phyloP scores from a whole-genome alignment of 1,140 invertebrate species.

The Thereuonema tuberculata region DNA sequence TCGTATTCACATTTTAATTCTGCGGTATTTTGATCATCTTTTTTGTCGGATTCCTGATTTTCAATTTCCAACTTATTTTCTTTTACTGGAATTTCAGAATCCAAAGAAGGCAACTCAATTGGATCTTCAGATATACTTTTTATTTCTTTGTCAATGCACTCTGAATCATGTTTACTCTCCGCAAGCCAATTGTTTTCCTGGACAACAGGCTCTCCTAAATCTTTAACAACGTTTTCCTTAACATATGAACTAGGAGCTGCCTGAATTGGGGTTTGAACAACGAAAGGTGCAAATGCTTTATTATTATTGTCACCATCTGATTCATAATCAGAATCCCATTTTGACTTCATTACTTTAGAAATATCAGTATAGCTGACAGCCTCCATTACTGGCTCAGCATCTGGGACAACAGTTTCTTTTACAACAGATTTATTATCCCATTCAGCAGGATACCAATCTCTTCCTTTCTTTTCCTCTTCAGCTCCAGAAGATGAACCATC shows the following conservation, averaged over 20 bases:
- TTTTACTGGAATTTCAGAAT: slow-evolving; percentile 5
- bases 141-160: not conserved
- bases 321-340: slow-evolving; percentile 19
- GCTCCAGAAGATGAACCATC: not conserved
- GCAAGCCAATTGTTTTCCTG: not conserved
- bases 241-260: no score
- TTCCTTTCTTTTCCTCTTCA: not conserved
- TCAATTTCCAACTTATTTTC: not conserved
- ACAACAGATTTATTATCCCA: not conserved
- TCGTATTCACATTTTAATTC: slow-evolving; percentile 17
- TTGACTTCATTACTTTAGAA: slow-evolving; percentile 12
- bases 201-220: not conserved
- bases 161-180: no score
- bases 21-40: not conserved
- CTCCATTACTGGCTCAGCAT: not conserved
- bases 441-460: not conserved
- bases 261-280: no score
- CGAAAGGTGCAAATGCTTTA: not conserved
- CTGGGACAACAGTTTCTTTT: not conserved
- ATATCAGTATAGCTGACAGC: not conserved
- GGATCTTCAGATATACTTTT: not conserved
- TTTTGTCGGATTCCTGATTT: not conserved
- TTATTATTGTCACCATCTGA: not conserved
- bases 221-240: not conserved
- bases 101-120: not conserved